A percentile compares a stretch with the other conserved stretches of the same genome.
phyloP scores from a whole-genome alignment of 2,888 invertebrate genomes.

The Helleia helle region DNA sequence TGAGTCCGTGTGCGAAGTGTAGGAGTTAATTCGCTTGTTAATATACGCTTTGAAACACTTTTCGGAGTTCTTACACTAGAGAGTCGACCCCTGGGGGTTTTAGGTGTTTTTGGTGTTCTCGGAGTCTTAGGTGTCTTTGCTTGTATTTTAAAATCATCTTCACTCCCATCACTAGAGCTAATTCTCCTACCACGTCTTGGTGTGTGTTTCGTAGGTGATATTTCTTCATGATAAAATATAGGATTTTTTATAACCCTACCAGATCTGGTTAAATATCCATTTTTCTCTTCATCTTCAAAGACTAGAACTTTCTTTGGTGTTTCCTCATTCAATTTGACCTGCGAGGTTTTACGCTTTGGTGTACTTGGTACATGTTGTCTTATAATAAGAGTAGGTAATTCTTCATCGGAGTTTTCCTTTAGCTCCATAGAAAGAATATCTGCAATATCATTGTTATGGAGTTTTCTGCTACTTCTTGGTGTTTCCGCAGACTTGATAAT shows the following conservation, averaged over 20 bases:
- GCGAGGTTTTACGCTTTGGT: conserved; percentile 46
- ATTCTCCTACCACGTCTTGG: conserved; percentile 35
- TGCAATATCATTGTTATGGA: conserved; percentile 38
- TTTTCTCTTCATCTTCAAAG: conserved; percentile 43
- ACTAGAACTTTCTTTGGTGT: conserved; percentile 50
- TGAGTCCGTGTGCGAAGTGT: conserved; percentile 45
- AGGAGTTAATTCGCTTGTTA: conserved; percentile 53
- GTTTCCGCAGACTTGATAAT: conserved; percentile 31
- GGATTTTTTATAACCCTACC: conserved; percentile 35
- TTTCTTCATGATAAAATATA: conserved; percentile 41
- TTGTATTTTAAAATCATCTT: conserved; percentile 47
- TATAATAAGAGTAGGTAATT: conserved; percentile 56
- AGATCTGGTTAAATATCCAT: conserved; percentile 35
- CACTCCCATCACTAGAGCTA: conserved; percentile 32
- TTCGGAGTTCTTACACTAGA: conserved; percentile 26
- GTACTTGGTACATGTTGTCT: conserved; percentile 43
- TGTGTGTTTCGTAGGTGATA: conserved; percentile 42
- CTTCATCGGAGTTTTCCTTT: conserved; percentile 57
- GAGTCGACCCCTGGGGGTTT: conserved; percentile 32
- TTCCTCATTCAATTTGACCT: conserved; percentile 34
- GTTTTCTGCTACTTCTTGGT: conserved; percentile 37
- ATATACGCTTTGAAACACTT: conserved; percentile 41
- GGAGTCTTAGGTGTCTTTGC: conserved; percentile 23
- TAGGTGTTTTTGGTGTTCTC: conserved; percentile 27
- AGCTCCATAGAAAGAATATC: conserved; percentile 52